These are phyloP conservation scores for Anniella stebbinsi DNA, from an alignment of 2,797 vertebrate genomes.

Conservation along the genomic window DNA sequence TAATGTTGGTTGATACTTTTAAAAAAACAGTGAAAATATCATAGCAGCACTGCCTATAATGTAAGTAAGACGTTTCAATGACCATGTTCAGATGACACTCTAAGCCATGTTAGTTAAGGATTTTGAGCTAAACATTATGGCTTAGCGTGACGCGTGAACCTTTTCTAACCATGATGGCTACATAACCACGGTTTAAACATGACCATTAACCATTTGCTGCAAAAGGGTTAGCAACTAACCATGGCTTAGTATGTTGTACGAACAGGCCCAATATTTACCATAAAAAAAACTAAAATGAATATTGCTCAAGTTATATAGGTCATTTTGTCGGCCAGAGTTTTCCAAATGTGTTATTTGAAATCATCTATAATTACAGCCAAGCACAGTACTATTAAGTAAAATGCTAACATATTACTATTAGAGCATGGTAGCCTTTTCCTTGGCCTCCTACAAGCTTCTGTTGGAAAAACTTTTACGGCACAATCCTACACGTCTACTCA, in stretches of 20 bases:
- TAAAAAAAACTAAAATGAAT: not conserved
- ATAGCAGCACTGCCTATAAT: not conserved
- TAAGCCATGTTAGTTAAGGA: not conserved
- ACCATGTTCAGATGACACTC: not conserved
- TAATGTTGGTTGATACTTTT: not conserved
- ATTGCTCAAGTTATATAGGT: no score
- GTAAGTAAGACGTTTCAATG: not conserved
- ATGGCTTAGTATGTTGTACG: no score
- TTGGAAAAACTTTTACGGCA: not conserved
- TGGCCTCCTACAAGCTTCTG: not conserved
- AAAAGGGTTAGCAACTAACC: no score
- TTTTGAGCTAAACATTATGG: no score
- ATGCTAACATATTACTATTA: not conserved
- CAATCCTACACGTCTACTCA: no score
- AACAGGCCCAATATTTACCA: not conserved
- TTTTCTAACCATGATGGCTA: no score
- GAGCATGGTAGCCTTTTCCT: not conserved
- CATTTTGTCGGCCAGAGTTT: not conserved
- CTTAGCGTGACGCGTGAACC: no score
- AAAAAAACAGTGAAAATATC: not conserved
- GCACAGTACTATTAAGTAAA: not conserved
- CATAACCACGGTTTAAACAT: no score
- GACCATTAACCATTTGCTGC: no score
- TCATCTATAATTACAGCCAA: not conserved
- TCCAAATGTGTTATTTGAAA: not conserved